Evolutionary conservation across 2,888 invertebrate genomes (phyloP), one percentile per base, ranked within the genome.

Genomic region (Mayetiola destructor): DNA sequence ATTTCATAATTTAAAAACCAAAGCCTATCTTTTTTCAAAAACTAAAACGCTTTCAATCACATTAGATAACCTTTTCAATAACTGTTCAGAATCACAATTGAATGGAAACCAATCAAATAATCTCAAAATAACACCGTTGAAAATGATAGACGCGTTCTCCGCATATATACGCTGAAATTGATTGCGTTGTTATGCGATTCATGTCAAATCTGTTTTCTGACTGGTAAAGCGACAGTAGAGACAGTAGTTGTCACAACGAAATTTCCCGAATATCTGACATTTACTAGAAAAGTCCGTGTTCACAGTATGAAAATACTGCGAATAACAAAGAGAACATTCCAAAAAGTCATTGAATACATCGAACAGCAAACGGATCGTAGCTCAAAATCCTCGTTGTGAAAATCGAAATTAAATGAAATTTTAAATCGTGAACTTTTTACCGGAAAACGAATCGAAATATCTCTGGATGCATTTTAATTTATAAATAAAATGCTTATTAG

Each of bases 271-370:
- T 3, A 1, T 5, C 2, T 48, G 48, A 48, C 48, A 48, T 27
- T 48, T 48, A 27, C 48, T 27, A 48, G 48, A 48, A 48, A 48
- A n/a, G 4, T n/a, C 48, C n/a, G 16, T 48, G 16, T 48, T 23
- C 27, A 48, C 27, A 14, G 29, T 4, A n/a, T n/a, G 3, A 27
- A 48, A 48, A 27, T 48, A 16, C 23, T 27, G 27, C 23, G 5
- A 27, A 14, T 23, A 48, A 27, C 48, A 48, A 48, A n/a, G 29
- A 14, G 48, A 6, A 48, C 27, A 48, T 48, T 48, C n/a, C 1
- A 48, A n/a, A 48, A 48, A 48, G 27, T 27, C 16, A 48, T n/a
- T 27, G 48, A 23, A 4, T 27, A 48, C 48, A 27, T 27, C 14
- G 16, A 27, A 48, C 5, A n/a, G 9, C 3, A 21, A 42, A 27